Evolutionary conservation across 2,797 vertebrate species (phyloP).

Genomic region (Cossypha heuglini): DNA sequence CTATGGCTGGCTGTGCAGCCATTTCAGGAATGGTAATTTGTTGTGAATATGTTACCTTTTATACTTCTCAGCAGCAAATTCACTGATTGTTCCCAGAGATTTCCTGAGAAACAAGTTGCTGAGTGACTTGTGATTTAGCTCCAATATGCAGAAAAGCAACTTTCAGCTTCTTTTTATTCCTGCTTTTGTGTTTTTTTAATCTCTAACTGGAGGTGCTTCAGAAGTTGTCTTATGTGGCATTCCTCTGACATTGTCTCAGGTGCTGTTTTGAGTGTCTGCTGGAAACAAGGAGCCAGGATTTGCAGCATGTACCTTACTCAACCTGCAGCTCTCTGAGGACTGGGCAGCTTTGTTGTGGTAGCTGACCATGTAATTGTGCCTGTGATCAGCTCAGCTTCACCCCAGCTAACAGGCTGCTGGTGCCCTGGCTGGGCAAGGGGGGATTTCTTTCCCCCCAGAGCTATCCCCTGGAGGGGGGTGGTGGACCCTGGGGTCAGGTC

Average conservation of each 20-base stretch:
- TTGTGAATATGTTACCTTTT: background rate
- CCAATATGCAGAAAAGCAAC: background rate
- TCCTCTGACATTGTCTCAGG: background rate
- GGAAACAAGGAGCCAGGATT: background rate
- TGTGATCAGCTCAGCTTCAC: background rate
- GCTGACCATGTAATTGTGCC: accelerated
- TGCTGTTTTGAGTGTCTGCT: background rate
- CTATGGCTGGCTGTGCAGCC: background rate
- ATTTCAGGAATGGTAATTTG: background rate
- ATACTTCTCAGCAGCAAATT: background rate
- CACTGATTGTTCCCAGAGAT: background rate
- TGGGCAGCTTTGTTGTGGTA: accelerated
- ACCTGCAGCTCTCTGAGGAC: background rate
- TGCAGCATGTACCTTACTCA: background rate
- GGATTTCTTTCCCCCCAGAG: background rate
- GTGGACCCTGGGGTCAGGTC: background rate
- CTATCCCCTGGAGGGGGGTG: background rate
- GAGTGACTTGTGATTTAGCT: background rate
- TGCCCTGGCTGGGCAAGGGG: background rate
- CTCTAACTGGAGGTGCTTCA: background rate
- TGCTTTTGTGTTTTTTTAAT: background rate
- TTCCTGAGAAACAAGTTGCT: background rate
- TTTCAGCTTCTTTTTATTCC: background rate
- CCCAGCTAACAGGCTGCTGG: background rate
- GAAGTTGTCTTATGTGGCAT: background rate